A percentile compares a stretch with the other conserved stretches of the same genome.
Evolutionary conservation across 2,888 invertebrate genomes (phyloP).

Genomic region (Elegia similella): DNA sequence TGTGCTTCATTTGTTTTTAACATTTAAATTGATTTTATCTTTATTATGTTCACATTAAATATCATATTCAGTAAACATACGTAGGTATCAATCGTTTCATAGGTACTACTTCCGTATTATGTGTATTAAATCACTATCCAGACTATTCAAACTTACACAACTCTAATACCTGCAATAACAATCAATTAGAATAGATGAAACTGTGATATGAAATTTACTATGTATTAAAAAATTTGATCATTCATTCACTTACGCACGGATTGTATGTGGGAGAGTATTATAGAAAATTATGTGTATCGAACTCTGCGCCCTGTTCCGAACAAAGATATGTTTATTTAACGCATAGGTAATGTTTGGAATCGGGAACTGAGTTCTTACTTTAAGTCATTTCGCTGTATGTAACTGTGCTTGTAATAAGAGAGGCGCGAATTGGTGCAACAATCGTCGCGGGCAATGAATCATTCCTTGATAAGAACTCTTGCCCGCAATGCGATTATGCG

Average conservation of each 20-base stretch:
- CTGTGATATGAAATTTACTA: constrained; percentile 58
- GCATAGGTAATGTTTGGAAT: not conserved
- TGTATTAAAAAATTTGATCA: constrained; percentile 9
- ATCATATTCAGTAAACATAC: no score
- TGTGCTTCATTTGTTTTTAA: not conserved
- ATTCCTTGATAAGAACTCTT: not conserved
- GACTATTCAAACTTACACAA: constrained; percentile 19
- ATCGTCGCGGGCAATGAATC: not conserved
- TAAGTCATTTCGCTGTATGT: constrained; percentile 11
- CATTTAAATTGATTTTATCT: not conserved
- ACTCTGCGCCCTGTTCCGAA: not conserved
- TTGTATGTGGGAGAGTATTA: constrained; percentile 9
- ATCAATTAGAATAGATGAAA: constrained; percentile 38
- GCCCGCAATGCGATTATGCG: not conserved
- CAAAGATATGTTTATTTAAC: not conserved
- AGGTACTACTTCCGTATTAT: not conserved
- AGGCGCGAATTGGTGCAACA: not conserved
- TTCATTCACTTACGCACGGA: constrained; percentile 7
- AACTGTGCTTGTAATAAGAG: constrained; percentile 1
- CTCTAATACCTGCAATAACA: constrained; percentile 14
- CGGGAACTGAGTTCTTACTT: constrained; percentile 1
- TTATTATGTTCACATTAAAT: not conserved
- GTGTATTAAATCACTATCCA: constrained; percentile 9
- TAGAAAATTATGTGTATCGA: constrained; percentile 9
- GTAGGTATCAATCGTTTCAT: constrained; percentile 8